A percentile compares a stretch with the other conserved stretches of the same genome.
Conservation (phyloP, 2,797 vertebrate genomes). For the Diceros bicornis region DNA sequence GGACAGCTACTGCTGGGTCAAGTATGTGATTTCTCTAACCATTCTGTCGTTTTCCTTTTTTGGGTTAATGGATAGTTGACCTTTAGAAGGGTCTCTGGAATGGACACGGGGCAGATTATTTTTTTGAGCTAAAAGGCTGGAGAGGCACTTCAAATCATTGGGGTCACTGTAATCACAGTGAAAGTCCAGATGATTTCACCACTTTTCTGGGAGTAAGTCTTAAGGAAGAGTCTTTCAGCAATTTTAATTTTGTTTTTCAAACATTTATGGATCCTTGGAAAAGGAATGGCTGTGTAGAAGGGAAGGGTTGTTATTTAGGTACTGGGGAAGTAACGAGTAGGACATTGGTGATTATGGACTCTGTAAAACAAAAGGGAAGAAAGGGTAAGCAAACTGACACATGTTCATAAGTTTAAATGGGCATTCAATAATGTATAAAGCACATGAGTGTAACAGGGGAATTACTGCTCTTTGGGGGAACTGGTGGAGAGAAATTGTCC, state of each 20-base stretch:
- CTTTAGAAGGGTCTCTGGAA: neutral
- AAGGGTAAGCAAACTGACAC: neutral
- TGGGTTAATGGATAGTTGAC: neutral
- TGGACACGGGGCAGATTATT: neutral
- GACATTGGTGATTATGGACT: neutral
- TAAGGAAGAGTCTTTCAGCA: neutral
- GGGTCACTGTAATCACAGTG: neutral
- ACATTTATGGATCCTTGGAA: neutral
- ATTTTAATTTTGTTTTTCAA: conserved; percentile 6
- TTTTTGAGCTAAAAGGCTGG: neutral
- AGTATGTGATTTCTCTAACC: conserved; percentile 16
- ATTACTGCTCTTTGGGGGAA: neutral
- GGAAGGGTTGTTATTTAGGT: neutral
- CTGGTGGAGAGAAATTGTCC: neutral
- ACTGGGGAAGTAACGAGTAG: neutral
- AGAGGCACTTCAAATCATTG: neutral
- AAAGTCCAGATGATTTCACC: neutral
- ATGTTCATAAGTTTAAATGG: neutral
- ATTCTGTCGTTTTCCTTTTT: neutral
- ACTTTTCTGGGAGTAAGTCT: neutral
- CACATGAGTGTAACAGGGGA: neutral
- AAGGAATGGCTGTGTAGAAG: neutral
- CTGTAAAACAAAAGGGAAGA: neutral
- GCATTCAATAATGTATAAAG: neutral
- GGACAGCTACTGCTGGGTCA: conserved; percentile 19